Evolutionary conservation across 2,797 vertebrate species (phyloP), one percentile per base, ranked within the genome.

Genomic region (Telmatherina bonti): DNA sequence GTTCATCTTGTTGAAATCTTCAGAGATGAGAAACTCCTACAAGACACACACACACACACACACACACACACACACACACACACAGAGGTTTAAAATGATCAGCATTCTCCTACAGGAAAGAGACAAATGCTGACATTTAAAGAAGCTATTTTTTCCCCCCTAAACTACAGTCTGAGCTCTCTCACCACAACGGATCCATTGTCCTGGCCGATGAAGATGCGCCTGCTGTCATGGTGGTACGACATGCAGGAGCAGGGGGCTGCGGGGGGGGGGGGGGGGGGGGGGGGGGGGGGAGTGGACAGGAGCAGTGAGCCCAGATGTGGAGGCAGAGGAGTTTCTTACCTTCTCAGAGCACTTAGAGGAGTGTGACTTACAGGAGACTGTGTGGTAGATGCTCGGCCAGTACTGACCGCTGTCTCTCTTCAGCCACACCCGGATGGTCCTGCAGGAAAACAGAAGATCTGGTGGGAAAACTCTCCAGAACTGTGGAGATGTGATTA

Each of bases 1-100:
- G 90, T 94, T 98, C 97, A 99, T 99, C 93, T 99, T 99, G 93
- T 99, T 99, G 69, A 98, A 99, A 90, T 99, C 98, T 91, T 99
- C 98, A 70, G 98, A 97, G 85, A 99, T 95, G n/a, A 96, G 95
- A 90, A 99, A 99, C 84, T 99, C 98, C 98, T 99, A 85, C 51
- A 85, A 83, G 57, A 3, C 0, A 47, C 63, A 16, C 31, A 76
- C 45, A 67, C 20, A 74, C 1, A 66, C 2, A 59, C 45, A 24
- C 41, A 57, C 10, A 74, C 33, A 67, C 22, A 60, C 0, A 81
- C 54, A 22, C 51, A 38, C 62, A 74, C 77, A 22, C 72, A 70
- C 20, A 1, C n/a, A n/a, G n/a, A n/a, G 13, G 35, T 22, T 38
- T 11, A 22, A 12, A 36, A 36, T 7, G 8, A 55, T 43, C 52